Base-by-base conservation (phyloP, 2,888 invertebrate species). In the Eupithecia tripunctaria region DNA sequence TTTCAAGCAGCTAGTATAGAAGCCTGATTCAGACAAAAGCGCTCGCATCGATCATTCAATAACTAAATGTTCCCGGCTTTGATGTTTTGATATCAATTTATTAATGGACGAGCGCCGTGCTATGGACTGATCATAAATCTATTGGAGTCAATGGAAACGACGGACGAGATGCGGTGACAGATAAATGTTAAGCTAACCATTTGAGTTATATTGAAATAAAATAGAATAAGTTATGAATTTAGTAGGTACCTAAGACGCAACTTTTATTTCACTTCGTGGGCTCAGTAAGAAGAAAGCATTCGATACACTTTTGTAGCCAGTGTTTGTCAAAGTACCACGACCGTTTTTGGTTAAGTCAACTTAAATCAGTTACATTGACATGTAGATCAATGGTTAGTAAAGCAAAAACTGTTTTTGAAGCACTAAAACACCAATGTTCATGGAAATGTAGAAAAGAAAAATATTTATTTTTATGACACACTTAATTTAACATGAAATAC, bases 21-120 rank as follows among this genome's bases (percentile, higher is more conserved):
- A 81, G 78, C 84, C 78, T 77, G 83, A 75, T 80, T 79, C 79
- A 84, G 85, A 88, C 86, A 84, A 85, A 78, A 80, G 79, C 80
- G 75, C 76, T 75, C 80, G 77, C 86, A 90, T 91, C 89, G 83
- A 91, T 91, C 90, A 91, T 88, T 83, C 64, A 76, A 79, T 73
- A 81, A 79, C 82, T 82, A 82, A 85, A 83, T 82, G 82, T 84
- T 84, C 76, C 86, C 84, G 88, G 82, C 84, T 89, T 88, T 86
- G 88, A 89, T 85, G 83, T 85, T 84, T 82, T 77, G 82, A 82
- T 88, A 86, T 86, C 85, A 85, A 86, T 86, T 36, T 64, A 89
- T 88, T 87, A 87, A 90, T 88, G 88, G 87, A 85, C 81, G 80
- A 75, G 74, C 76, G 72, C 77, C 75, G 72, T 83, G 84, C 77